Percentiles rank a stretch among this genome's conserved stretches.
phyloP scores from a whole-genome alignment of 2,113 vertebrate species.

The Falco punctatus region DNA sequence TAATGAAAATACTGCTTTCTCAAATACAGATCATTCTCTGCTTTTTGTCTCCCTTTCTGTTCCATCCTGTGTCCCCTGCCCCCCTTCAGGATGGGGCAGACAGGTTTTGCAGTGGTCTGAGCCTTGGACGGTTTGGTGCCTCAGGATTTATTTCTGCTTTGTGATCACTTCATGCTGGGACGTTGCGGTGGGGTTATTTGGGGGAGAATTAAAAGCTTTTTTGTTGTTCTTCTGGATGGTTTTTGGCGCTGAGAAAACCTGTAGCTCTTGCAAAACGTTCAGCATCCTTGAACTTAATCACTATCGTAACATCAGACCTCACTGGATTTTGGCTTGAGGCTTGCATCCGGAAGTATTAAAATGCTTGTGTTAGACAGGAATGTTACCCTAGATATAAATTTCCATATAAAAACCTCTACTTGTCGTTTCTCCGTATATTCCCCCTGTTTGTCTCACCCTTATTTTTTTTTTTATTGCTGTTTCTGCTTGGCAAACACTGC shows the following conservation, averaged over 20 bases:
- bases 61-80: too few relatives aligned
- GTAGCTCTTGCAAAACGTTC: neutral
- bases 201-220: slow-evolving; percentile 8
- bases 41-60: neutral
- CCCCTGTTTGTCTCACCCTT: neutral
- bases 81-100: neutral
- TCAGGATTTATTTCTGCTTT: neutral
- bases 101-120: neutral
- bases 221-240: neutral
- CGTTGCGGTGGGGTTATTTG: neutral
- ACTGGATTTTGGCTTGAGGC: slow-evolving; percentile 47
- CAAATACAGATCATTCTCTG: neutral
- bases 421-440: neutral
- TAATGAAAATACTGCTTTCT: neutral
- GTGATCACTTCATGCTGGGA: neutral
- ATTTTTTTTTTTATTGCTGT: slow-evolving; percentile 35
- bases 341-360: slow-evolving; percentile 51
- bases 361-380: slow-evolving; percentile 40
- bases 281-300: slow-evolving; percentile 11
- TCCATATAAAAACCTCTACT: slow-evolving; percentile 31
- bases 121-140: neutral
- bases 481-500: neutral
- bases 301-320: slow-evolving; percentile 18
- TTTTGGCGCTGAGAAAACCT: slow-evolving; percentile 28
- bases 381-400: slow-evolving; percentile 22